phyloP scores from a whole-genome alignment of 1,140 invertebrate genomes.

The Whitmania pigra region DNA sequence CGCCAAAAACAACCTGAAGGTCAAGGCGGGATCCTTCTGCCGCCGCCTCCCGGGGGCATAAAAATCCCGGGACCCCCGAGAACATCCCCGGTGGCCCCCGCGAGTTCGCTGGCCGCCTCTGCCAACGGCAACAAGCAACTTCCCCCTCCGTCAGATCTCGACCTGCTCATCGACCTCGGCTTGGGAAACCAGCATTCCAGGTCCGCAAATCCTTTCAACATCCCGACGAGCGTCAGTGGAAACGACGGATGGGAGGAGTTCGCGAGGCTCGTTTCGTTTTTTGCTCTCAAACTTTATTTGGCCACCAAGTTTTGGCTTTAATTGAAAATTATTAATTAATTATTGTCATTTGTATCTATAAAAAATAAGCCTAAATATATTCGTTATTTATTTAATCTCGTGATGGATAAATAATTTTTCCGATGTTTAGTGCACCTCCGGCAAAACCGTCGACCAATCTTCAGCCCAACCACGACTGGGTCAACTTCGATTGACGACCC shows the following conservation, averaged over 20 bases:
- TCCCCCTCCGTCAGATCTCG: background rate
- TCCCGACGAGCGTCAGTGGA: slow-evolving; percentile 9
- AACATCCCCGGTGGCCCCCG: slow-evolving; percentile 48
- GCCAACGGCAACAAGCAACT: background rate
- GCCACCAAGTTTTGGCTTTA: background rate
- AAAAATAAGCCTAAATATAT: background rate
- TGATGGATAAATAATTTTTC: background rate
- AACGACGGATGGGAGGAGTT: slow-evolving; percentile 18
- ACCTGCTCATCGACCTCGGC: background rate
- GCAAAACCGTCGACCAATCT: background rate
- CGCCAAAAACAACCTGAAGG: slow-evolving; percentile 48
- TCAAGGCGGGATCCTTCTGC: slow-evolving; percentile 51
- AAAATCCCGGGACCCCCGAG: slow-evolving; percentile 55
- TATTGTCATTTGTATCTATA: background rate
- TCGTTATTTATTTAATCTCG: background rate
- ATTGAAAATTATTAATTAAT: background rate
- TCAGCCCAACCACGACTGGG: background rate
- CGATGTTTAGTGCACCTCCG: background rate
- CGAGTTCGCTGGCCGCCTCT: slow-evolving; percentile 38
- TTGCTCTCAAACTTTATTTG: background rate
- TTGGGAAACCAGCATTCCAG: slow-evolving; percentile 38
- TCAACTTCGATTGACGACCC: slow-evolving; percentile 6
- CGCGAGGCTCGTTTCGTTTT: slow-evolving; percentile 1
- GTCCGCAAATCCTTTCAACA: background rate
- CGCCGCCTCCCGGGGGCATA: slow-evolving; percentile 66